These are phyloP conservation scores for Elysia chlorotica DNA, from an alignment of 1,140 invertebrate species.

Conservation along the genomic window DNA sequence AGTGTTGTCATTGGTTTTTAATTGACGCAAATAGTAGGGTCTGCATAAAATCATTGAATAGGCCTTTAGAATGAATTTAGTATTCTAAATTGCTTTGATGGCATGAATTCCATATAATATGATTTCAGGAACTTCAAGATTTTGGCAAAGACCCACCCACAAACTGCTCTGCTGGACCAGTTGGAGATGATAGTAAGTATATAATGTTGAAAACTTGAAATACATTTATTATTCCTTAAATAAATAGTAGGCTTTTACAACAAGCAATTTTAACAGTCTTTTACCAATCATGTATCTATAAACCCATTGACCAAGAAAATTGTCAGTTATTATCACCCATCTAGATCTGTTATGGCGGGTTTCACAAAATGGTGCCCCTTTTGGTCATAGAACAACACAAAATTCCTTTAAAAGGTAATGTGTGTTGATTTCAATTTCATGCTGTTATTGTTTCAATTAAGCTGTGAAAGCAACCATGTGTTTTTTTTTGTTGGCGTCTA, in stretches of 20 bases:
- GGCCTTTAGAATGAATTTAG: neutral
- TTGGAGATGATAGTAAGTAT: constrained; percentile 52
- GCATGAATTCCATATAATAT: neutral
- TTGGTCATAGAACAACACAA: too few relatives aligned
- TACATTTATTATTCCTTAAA: neutral
- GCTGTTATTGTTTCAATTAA: too few relatives aligned
- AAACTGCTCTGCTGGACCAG: constrained; percentile 56
- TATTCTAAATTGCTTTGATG: neutral
- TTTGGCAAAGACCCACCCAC: constrained; percentile 54
- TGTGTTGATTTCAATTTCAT: too few relatives aligned
- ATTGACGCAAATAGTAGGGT: neutral
- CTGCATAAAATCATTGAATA: neutral
- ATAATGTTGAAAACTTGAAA: neutral
- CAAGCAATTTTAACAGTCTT: neutral
- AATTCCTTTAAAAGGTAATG: too few relatives aligned
- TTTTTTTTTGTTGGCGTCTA: too few relatives aligned
- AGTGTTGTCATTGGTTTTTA: neutral
- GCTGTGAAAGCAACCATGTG: too few relatives aligned
- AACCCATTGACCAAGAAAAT: too few relatives aligned
- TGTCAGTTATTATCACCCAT: too few relatives aligned
- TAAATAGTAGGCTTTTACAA: neutral
- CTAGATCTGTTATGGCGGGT: too few relatives aligned
- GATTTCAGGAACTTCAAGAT: constrained; percentile 49
- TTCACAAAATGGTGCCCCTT: too few relatives aligned
- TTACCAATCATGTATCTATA: neutral